phyloP scores from a whole-genome alignment of 2,888 invertebrate species.

The Drosophila rubida region DNA sequence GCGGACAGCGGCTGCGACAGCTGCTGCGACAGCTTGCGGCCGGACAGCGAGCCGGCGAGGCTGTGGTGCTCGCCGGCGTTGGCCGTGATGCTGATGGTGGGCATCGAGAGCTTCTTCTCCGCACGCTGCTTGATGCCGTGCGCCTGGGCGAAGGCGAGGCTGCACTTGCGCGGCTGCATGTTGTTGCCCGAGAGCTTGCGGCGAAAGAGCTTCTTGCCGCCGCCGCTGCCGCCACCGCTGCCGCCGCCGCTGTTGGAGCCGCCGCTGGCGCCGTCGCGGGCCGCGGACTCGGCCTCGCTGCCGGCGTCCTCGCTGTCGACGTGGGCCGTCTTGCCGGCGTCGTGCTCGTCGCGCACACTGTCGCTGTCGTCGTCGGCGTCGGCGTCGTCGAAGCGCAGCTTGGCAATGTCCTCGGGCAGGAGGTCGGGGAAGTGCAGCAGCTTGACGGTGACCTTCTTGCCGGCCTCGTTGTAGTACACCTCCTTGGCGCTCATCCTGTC shows the following conservation, averaged over 20 bases:
- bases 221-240: slow-evolving; percentile 13
- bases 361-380: slow-evolving; percentile 44
- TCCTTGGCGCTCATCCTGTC: slow-evolving; percentile 85
- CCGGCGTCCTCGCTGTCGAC: slow-evolving; percentile 32
- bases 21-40: slow-evolving; percentile 63
- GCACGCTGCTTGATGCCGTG: slow-evolving; percentile 80
- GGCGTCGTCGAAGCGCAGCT: slow-evolving; percentile 81
- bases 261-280: neutral
- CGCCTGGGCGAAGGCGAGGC: slow-evolving; percentile 84
- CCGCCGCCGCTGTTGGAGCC: slow-evolving; percentile 24
- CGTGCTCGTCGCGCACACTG: slow-evolving; percentile 1
- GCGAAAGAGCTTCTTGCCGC: slow-evolving; percentile 77
- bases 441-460: slow-evolving; percentile 84
- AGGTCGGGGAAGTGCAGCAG: slow-evolving; percentile 84
- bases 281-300: slow-evolving; percentile 23
- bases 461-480: slow-evolving; percentile 84
- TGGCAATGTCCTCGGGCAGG: slow-evolving; percentile 83
- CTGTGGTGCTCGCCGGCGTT: slow-evolving; percentile 61
- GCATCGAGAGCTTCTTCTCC: slow-evolving; percentile 75
- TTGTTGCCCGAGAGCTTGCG: slow-evolving; percentile 83
- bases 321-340: slow-evolving; percentile 24
- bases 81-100: slow-evolving; percentile 75
- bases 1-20: slow-evolving; percentile 38
- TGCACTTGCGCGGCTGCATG: slow-evolving; percentile 82
- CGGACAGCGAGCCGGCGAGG: slow-evolving; percentile 34